Evolutionary conservation across 2,888 invertebrate genomes (phyloP).

Genomic region (Limnephilus auricula): DNA sequence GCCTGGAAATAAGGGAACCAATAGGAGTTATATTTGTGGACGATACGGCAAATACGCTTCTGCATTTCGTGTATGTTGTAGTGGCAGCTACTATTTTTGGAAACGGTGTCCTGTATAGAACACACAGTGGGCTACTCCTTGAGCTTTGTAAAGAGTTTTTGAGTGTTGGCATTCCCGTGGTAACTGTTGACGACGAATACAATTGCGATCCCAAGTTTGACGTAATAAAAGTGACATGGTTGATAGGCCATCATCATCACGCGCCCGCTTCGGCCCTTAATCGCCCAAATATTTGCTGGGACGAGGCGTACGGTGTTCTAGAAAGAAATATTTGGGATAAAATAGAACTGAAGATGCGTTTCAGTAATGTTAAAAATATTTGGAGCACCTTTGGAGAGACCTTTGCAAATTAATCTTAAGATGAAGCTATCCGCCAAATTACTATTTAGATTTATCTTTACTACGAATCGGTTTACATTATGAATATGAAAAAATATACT

Average conservation of each 20-base stretch:
- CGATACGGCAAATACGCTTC: slow-evolving; percentile 58
- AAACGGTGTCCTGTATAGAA: slow-evolving; percentile 68
- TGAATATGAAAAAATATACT: no score
- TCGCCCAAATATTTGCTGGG: slow-evolving; percentile 5
- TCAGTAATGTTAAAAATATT: slow-evolving; percentile 54
- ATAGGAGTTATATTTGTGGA: slow-evolving; percentile 68
- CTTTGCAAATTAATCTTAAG: slow-evolving; percentile 59
- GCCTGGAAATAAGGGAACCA: slow-evolving; percentile 38
- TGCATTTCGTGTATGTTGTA: slow-evolving; percentile 65
- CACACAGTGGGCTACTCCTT: slow-evolving; percentile 2
- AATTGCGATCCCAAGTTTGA: slow-evolving; percentile 21
- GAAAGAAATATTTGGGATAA: neutral
- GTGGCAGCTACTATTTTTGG: slow-evolving; percentile 69
- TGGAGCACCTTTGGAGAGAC: slow-evolving; percentile 65
- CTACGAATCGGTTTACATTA: no score
- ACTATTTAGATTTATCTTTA: no score
- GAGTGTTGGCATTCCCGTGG: slow-evolving; percentile 53
- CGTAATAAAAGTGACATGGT: slow-evolving; percentile 46
- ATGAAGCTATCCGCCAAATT: no score
- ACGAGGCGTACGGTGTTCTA: neutral
- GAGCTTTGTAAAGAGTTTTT: slow-evolving; percentile 54
- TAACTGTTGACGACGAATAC: slow-evolving; percentile 3
- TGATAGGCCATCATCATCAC: neutral
- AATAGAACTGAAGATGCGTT: slow-evolving; percentile 3
- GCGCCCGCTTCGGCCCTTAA: neutral